Percentiles rank a stretch among this genome's conserved stretches.
Conservation (phyloP, 2,797 vertebrate genomes). For the Mus caroli region DNA sequence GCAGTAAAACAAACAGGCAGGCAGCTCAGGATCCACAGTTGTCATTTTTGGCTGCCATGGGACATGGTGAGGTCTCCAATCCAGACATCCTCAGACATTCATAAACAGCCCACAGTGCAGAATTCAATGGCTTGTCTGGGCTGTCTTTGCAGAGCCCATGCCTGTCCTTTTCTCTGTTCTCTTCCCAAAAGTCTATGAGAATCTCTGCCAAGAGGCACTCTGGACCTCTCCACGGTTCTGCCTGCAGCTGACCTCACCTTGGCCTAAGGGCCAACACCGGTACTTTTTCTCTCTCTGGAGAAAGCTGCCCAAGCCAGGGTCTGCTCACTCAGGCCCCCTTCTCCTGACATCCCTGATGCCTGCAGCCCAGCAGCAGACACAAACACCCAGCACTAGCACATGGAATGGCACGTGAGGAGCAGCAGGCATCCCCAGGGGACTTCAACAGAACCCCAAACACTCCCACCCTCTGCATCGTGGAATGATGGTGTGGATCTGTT, state of each 20-base stretch:
- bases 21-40: fast-evolving
- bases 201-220: neutral
- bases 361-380: neutral
- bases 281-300: neutral
- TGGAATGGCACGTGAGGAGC: fast-evolving
- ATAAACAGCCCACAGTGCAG: neutral
- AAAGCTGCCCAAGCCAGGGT: neutral
- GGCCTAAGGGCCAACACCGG: neutral
- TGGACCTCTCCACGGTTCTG: neutral
- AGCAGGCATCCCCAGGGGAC: neutral
- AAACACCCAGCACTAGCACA: fast-evolving
- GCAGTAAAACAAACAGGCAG: neutral
- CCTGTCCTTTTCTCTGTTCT: neutral
- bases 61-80: neutral
- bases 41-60: neutral
- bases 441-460: neutral
- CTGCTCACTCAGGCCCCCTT: neutral
- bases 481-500: neutral
- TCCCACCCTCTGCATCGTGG: fast-evolving
- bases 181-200: neutral
- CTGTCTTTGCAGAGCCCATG: neutral
- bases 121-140: neutral
- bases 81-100: neutral
- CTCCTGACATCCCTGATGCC: fast-evolving
- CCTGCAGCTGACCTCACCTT: neutral